Percentiles rank a stretch among this genome's conserved stretches.
Evolutionary conservation across 2,888 invertebrate genomes (phyloP).

Genomic region (Metallyticus violacea): DNA sequence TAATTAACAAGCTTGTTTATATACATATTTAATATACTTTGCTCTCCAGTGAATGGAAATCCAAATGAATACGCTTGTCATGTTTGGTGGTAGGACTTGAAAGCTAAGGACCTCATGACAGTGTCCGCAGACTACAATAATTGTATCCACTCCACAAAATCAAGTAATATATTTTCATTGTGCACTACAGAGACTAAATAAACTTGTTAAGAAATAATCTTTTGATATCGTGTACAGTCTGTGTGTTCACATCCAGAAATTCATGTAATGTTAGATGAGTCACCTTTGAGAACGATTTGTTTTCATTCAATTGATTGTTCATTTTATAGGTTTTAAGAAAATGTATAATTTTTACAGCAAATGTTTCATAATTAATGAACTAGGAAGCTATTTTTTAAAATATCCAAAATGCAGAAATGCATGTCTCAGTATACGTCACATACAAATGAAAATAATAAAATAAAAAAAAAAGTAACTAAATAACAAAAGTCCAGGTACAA

Average conservation of each 20-base stretch:
- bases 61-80: background rate
- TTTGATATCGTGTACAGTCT: conserved; percentile 22
- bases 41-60: background rate
- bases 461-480: background rate
- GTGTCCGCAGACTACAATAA: background rate
- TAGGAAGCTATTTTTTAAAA: conserved; percentile 16
- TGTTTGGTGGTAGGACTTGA: background rate
- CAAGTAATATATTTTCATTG: conserved; percentile 27
- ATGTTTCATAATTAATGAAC: conserved; percentile 18
- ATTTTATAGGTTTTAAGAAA: background rate
- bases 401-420: conserved; percentile 23
- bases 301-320: background rate
- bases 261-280: background rate
- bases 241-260: conserved; percentile 8
- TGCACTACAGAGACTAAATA: conserved; percentile 13
- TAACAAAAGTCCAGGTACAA: conserved; percentile 15
- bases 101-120: background rate
- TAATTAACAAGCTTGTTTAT: too few species aligned
- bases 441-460: background rate
- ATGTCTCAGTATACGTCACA: conserved; percentile 26
- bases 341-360: conserved; percentile 13
- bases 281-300: background rate
- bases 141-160: conserved; percentile 19
- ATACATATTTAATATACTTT: too few species aligned
- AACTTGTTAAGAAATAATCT: conserved; percentile 12